A percentile compares a stretch with the other conserved stretches of the same genome.
Evolutionary conservation across 2,888 invertebrate genomes (phyloP).

Genomic region (Formica aserva): DNA sequence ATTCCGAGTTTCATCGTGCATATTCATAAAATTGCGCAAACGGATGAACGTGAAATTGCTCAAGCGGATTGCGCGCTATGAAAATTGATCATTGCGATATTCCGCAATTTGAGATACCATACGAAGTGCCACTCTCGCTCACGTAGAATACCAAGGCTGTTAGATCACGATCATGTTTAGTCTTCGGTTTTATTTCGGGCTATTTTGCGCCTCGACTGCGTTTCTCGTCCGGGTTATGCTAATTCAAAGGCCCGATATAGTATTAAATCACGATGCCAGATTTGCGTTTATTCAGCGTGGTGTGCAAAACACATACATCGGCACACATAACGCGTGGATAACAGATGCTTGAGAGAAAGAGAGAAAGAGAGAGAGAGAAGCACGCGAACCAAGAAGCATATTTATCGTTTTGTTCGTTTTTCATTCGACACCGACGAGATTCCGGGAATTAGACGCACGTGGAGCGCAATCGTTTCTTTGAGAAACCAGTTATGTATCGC

Average conservation of each 20-base stretch:
- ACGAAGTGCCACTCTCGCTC: constrained; percentile 20
- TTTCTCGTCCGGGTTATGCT: constrained; percentile 60
- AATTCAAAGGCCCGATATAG: constrained; percentile 68
- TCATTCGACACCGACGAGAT: constrained; percentile 42
- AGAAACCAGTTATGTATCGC: constrained; percentile 65
- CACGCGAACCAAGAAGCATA: constrained; percentile 18
- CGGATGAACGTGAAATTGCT: too few relatives aligned
- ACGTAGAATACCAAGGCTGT: constrained; percentile 64
- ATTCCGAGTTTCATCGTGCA: neutral
- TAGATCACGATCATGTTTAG: constrained; percentile 63
- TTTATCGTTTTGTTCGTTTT: constrained; percentile 41
- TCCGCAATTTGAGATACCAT: constrained; percentile 11
- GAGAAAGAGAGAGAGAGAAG: neutral
- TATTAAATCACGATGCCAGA: constrained; percentile 62
- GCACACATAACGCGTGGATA: neutral
- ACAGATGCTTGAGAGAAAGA: neutral
- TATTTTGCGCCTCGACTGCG: constrained; percentile 39
- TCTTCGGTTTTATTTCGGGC: constrained; percentile 52
- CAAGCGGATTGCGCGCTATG: neutral
- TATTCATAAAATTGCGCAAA: constrained; percentile 6
- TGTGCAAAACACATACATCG: neutral
- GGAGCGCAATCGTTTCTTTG: constrained; percentile 46
- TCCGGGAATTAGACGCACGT: constrained; percentile 66
- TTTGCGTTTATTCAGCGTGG: constrained; percentile 50
- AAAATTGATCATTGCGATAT: constrained; percentile 18